Evolutionary conservation across 2,888 invertebrate species (phyloP).

Genomic region (Philereme transversata): DNA sequence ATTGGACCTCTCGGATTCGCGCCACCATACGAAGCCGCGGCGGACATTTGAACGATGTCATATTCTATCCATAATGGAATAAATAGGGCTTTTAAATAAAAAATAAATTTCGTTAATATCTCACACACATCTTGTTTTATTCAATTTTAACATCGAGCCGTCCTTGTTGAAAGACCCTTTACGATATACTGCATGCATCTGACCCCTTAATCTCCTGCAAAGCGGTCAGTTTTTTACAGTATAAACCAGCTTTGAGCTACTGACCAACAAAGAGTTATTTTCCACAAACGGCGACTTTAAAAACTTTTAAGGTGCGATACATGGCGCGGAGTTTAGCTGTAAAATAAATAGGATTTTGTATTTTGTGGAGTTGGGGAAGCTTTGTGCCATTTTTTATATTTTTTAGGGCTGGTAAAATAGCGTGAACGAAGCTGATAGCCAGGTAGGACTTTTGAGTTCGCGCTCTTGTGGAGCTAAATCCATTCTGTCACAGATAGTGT

Average conservation of each 20-base stretch:
- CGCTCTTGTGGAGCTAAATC: too few species aligned
- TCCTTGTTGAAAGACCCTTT: too few species aligned
- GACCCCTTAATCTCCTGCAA: slow-evolving; percentile 12
- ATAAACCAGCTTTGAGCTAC: slow-evolving; percentile 13
- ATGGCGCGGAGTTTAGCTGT: slow-evolving; percentile 15
- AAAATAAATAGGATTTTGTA: slow-evolving; percentile 15
- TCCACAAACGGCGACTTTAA: slow-evolving; percentile 13
- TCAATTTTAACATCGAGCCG: too few species aligned
- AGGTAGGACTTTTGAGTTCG: too few species aligned
- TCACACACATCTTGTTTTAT: too few species aligned
- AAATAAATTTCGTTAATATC: too few species aligned
- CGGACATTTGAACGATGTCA: too few species aligned
- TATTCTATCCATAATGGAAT: too few species aligned
- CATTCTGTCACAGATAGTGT: too few species aligned
- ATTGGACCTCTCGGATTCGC: too few species aligned
- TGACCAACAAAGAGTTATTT: slow-evolving; percentile 20
- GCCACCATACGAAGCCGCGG: too few species aligned
- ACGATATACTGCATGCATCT: slow-evolving; percentile 1
- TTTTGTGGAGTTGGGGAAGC: slow-evolving; percentile 3
- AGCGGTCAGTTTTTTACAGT: slow-evolving; percentile 14
- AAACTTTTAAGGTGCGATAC: slow-evolving; percentile 21
- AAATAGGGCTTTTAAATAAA: too few species aligned
- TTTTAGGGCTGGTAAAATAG: background rate
- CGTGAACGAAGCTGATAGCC: background rate
- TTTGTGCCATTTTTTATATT: background rate